Evolutionary conservation across 2,888 invertebrate genomes (phyloP), one percentile per base, ranked within the genome.

Genomic region (Abscondita cerata): DNA sequence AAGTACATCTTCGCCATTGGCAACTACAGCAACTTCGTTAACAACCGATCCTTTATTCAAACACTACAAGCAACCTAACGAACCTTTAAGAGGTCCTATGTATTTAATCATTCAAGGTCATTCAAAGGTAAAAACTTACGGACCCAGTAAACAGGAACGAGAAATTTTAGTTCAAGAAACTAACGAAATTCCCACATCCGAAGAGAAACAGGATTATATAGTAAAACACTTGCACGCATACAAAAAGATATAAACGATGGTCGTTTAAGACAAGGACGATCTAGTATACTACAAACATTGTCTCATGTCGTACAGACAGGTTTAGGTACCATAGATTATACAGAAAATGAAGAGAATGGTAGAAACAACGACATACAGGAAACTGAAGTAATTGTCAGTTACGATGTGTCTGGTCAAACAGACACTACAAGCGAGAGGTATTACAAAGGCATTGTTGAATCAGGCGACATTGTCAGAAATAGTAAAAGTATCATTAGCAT

Each of bases 101-200:
- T 92, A 92, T 73, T 82, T 92, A 18, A 92, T 93, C 20, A 92
- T 92, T 70, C 91, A 93, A 78, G 92, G 92, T 0, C 92, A 93
- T 76, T 92, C 92, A 0, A 92, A 92, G 81, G 92, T 93, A 0
- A 92, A 92, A 81, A 92, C 90, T 0, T 93, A 93, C 73, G 89
- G 92, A 11, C 88, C 90, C 0, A 84, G 83, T 64, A 83, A 84
- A 59, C 79, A 80, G 62, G 70, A 80, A 19, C 79, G 80, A 55
- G 82, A 83, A 2, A 81, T 82, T 20, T 80, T 81, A 60, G 73
- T 82, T 3, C 81, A 82, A 61, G 82, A 82, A 68, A 77, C 76
- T 5, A 87, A 87, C 68, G 86, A 87, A 73, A 85, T 86, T 64
- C 76, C 81, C 9, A 83, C 82, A 65, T 78, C 77, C 3, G 81